These are phyloP conservation scores for Pseudorasbora parva DNA, from an alignment of 2,113 vertebrate species.

Conservation along the genomic window DNA sequence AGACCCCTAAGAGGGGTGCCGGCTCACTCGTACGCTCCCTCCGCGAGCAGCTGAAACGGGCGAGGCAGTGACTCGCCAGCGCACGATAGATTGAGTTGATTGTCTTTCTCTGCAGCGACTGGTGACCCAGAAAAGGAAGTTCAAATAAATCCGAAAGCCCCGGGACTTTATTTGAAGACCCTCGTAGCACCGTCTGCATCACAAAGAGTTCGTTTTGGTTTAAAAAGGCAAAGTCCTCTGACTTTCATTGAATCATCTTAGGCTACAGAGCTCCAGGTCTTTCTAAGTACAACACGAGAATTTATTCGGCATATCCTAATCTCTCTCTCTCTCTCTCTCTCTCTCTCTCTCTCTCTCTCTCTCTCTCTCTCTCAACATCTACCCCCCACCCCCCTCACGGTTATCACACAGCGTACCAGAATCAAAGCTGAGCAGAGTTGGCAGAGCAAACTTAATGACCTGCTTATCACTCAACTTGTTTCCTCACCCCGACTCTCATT, in stretches of 20 bases:
- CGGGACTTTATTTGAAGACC: slow-evolving; percentile 41
- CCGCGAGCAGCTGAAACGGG: background rate
- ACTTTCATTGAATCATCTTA: background rate
- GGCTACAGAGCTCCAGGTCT: background rate
- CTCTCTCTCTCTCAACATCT: background rate
- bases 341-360: background rate
- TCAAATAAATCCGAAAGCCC: slow-evolving; percentile 30
- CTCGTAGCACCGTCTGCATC: background rate
- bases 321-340: background rate
- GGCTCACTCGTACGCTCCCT: background rate
- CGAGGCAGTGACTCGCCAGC: background rate
- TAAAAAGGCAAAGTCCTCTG: background rate
- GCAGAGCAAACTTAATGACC: slow-evolving; percentile 28
- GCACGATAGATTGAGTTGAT: slow-evolving; percentile 32
- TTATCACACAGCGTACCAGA: slow-evolving; percentile 22
- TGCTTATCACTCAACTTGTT: slow-evolving; percentile 29
- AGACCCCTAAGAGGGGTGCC: background rate
- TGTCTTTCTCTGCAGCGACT: slow-evolving; percentile 11
- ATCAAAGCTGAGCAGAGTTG: slow-evolving; percentile 21
- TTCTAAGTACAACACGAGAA: background rate
- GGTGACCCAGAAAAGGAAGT: slow-evolving; percentile 6
- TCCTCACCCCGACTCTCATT: slow-evolving; percentile 29
- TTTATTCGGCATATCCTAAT: background rate
- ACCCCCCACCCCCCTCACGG: slow-evolving; percentile 25
- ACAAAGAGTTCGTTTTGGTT: background rate